Conservation (phyloP, 2,888 invertebrate species). For the Leucozona laternaria region DNA sequence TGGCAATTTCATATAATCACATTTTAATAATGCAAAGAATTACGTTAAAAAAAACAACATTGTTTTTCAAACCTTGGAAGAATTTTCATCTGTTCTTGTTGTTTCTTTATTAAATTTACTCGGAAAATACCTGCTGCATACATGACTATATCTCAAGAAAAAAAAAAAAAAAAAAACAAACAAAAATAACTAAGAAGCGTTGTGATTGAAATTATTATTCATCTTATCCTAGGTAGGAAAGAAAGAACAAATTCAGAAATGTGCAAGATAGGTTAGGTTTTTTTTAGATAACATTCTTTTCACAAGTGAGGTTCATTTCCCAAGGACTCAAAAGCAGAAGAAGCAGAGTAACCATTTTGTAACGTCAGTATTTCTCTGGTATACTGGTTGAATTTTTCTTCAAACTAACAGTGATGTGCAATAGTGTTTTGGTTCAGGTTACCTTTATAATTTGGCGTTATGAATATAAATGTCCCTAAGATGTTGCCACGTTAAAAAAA, state of each 20-base stretch:
- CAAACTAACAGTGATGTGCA: neutral
- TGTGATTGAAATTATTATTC: slow-evolving; percentile 19
- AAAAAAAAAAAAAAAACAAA: neutral
- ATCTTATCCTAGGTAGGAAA: slow-evolving; percentile 1
- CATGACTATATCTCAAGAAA: neutral
- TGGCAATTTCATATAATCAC: neutral
- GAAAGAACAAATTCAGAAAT: neutral
- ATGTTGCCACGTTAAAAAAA: too few relatives aligned
- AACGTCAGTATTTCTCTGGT: neutral
- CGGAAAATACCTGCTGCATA: neutral
- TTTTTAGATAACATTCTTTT: neutral
- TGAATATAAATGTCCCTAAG: too few relatives aligned
- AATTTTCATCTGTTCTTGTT: slow-evolving; percentile 11
- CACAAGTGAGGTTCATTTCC: neutral
- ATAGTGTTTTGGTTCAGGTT: neutral
- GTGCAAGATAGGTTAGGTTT: neutral
- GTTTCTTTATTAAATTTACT: slow-evolving; percentile 10
- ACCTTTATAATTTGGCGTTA: neutral
- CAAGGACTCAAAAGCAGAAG: slow-evolving; percentile 10
- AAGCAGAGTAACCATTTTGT: slow-evolving; percentile 1
- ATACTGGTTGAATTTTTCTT: neutral
- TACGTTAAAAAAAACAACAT: neutral
- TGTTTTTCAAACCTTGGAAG: neutral
- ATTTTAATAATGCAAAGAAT: neutral
- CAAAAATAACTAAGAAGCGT: neutral